phyloP scores from a whole-genome alignment of 2,888 invertebrate genomes.

The Nomada lathburiana region DNA sequence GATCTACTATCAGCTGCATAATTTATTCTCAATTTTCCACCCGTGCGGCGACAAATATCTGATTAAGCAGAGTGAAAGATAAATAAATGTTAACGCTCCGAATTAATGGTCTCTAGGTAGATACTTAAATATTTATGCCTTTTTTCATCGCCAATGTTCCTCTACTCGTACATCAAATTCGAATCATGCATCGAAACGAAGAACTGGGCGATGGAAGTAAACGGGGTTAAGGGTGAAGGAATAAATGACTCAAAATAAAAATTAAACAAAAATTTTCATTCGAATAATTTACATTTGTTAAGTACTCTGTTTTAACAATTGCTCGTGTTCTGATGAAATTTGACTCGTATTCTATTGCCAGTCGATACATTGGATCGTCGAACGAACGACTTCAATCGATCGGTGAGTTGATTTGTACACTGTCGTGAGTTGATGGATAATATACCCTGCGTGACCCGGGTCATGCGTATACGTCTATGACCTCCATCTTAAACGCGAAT shows the following conservation, averaged over 20 bases:
- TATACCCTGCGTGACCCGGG: conserved; percentile 83
- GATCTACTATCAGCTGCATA: too few species aligned
- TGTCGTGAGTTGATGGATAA: conserved; percentile 65
- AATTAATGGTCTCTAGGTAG: too few species aligned
- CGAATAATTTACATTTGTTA: background rate
- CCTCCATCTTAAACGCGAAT: conserved; percentile 55
- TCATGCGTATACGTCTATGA: conserved; percentile 72
- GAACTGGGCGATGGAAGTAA: too few species aligned
- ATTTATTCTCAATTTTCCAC: too few species aligned
- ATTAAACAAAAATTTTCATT: background rate
- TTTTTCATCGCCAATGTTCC: background rate
- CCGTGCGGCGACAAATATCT: too few species aligned
- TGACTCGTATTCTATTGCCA: background rate
- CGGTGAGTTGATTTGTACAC: conserved; percentile 52
- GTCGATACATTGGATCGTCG: conserved; percentile 43
- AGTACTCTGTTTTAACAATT: background rate
- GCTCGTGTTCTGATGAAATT: too few species aligned
- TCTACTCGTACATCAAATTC: background rate
- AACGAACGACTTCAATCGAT: conserved; percentile 26
- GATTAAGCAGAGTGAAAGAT: too few species aligned
- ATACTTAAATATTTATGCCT: too few species aligned
- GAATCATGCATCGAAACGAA: background rate
- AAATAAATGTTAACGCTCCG: too few species aligned
- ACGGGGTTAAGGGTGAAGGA: too few species aligned
- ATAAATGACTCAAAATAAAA: background rate